Evolutionary conservation across 2,888 invertebrate genomes (phyloP).

Genomic region (Campoplex capitator): DNA sequence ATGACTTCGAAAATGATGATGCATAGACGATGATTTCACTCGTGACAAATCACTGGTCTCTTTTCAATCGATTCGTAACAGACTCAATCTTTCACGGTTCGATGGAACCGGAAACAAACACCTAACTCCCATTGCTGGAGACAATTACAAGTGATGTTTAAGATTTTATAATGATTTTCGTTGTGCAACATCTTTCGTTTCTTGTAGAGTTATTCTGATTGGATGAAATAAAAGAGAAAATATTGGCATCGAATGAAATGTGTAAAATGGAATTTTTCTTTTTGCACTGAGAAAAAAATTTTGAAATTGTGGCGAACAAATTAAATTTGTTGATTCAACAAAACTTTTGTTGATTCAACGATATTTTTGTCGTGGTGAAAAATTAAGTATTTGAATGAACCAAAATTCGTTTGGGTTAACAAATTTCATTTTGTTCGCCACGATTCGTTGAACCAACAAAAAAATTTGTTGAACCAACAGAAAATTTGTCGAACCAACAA

Average conservation of each 20-base stretch:
- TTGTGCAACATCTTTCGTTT: slow-evolving; percentile 10
- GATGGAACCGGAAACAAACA: slow-evolving; percentile 60
- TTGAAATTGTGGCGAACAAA: too few relatives aligned
- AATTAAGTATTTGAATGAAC: too few relatives aligned
- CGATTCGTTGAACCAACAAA: too few relatives aligned
- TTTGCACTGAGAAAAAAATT: too few relatives aligned
- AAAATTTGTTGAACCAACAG: too few relatives aligned
- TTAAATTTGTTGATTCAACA: too few relatives aligned
- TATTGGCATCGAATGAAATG: neutral
- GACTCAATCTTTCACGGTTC: slow-evolving; percentile 37
- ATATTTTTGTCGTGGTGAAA: too few relatives aligned
- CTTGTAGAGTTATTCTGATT: neutral
- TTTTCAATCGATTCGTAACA: slow-evolving; percentile 35
- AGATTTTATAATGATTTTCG: slow-evolving; percentile 16
- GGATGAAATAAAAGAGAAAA: slow-evolving; percentile 4
- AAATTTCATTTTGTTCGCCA: too few relatives aligned
- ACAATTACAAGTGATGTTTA: slow-evolving; percentile 1
- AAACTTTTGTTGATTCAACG: too few relatives aligned
- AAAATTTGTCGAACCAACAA: too few relatives aligned
- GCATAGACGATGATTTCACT: slow-evolving; percentile 56
- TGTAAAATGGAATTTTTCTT: neutral
- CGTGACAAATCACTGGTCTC: slow-evolving; percentile 21
- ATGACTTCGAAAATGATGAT: slow-evolving; percentile 22
- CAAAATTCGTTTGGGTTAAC: too few relatives aligned
- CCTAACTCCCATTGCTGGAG: slow-evolving; percentile 19